Conservation (phyloP, 2,797 vertebrate genomes). For the Sibirionetta formosa region DNA sequence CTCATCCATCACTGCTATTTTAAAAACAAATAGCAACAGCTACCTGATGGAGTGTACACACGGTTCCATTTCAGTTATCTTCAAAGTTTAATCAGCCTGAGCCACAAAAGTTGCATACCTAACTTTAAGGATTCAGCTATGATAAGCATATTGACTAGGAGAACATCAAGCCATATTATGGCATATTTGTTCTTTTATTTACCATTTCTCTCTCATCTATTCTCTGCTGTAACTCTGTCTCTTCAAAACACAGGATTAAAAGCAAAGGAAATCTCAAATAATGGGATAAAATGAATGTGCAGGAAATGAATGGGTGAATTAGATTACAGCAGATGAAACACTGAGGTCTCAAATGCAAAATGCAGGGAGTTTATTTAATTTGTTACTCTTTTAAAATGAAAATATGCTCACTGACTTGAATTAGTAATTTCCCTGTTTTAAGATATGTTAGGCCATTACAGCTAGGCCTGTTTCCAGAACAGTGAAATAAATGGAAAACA, state of each 20-base stretch:
- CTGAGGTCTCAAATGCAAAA: slow-evolving; percentile 64
- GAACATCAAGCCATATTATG: slow-evolving; percentile 11
- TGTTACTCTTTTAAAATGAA: slow-evolving; percentile 71
- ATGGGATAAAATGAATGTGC: slow-evolving; percentile 70
- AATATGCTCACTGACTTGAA: slow-evolving; percentile 65
- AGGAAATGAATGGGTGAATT: slow-evolving; percentile 75
- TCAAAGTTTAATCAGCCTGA: slow-evolving; percentile 19
- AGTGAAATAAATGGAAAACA: slow-evolving; percentile 60
- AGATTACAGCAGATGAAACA: slow-evolving; percentile 72
- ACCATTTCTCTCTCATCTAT: slow-evolving; percentile 11
- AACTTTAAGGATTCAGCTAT: slow-evolving; percentile 29
- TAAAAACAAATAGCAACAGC: background rate
- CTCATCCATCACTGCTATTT: background rate
- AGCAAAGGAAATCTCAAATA: slow-evolving; percentile 76
- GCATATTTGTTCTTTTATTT: slow-evolving; percentile 67
- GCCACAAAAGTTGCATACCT: slow-evolving; percentile 4
- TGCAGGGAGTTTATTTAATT: slow-evolving; percentile 71
- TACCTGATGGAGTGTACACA: background rate
- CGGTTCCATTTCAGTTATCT: background rate
- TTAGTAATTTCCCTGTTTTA: slow-evolving; percentile 67
- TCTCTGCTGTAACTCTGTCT: slow-evolving; percentile 51
- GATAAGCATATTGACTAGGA: slow-evolving; percentile 63
- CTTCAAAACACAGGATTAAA: slow-evolving; percentile 71
- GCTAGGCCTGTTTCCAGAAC: slow-evolving; percentile 55
- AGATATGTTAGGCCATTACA: slow-evolving; percentile 57